Conservation (phyloP, 2,888 invertebrate species). For the Habrosyne pyritoides region DNA sequence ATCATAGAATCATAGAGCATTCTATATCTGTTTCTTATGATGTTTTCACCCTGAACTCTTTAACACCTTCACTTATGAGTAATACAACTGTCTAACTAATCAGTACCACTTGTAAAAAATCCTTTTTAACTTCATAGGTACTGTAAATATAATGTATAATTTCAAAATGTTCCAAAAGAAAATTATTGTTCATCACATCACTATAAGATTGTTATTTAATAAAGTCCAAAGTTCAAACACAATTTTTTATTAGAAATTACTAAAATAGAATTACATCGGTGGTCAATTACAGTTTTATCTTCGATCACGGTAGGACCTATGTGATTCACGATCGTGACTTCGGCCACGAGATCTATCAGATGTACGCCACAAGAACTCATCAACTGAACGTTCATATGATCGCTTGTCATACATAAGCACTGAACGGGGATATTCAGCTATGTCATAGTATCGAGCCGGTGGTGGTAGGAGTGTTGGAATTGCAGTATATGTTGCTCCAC, state of each 20-base stretch:
- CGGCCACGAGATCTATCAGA: constrained; percentile 86
- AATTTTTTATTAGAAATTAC: constrained; percentile 73
- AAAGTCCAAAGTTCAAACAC: constrained; percentile 82
- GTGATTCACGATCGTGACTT: constrained; percentile 82
- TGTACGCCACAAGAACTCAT: constrained; percentile 94
- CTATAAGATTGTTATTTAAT: constrained; percentile 67
- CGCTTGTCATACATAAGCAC: constrained; percentile 87
- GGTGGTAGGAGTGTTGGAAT: constrained; percentile 87
- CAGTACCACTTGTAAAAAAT: too few species aligned
- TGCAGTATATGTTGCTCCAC: constrained; percentile 83
- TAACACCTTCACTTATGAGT: background rate
- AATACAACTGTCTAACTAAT: background rate
- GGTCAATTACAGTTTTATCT: constrained; percentile 68
- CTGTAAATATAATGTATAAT: background rate
- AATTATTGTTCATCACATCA: constrained; percentile 70
- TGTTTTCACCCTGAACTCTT: too few species aligned
- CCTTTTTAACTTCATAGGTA: background rate
- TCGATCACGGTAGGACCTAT: constrained; percentile 84
- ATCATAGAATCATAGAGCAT: too few species aligned
- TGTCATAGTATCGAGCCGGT: constrained; percentile 87
- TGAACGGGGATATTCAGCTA: constrained; percentile 89
- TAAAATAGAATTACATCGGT: constrained; percentile 70
- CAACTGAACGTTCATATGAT: constrained; percentile 93
- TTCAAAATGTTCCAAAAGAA: constrained; percentile 31
- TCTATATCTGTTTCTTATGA: too few species aligned